These are phyloP conservation scores for Listrodromus nycthemerus DNA, from an alignment of 2,888 invertebrate genomes.

Conservation along the genomic window DNA sequence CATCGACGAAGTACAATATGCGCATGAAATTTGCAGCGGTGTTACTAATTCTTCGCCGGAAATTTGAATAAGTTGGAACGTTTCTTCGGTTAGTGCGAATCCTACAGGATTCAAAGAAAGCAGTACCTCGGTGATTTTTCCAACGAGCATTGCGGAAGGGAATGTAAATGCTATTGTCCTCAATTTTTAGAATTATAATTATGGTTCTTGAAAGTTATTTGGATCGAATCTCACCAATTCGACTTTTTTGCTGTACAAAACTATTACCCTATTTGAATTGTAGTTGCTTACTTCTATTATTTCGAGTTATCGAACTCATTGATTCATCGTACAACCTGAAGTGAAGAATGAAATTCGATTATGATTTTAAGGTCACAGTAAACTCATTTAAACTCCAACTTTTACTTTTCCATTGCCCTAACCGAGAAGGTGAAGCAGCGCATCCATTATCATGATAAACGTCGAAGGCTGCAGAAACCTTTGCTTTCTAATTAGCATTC, in stretches of 20 bases:
- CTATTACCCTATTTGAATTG: background rate
- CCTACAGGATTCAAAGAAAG: background rate
- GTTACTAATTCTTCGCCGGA: constrained; percentile 23
- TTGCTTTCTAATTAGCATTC: constrained; percentile 52
- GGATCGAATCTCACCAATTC: background rate
- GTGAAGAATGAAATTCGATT: background rate
- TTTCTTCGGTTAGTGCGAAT: background rate
- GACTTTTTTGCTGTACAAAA: background rate
- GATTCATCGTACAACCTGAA: background rate
- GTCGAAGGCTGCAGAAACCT: constrained; percentile 39
- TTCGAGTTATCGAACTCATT: background rate
- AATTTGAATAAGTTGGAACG: constrained; percentile 36
- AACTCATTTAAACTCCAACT: background rate
- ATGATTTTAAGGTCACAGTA: too few relatives aligned
- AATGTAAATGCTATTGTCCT: background rate
- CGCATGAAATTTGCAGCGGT: constrained; percentile 47
- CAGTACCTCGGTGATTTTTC: background rate
- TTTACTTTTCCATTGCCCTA: background rate
- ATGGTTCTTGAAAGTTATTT: too few relatives aligned
- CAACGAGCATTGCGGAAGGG: background rate
- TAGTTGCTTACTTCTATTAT: background rate
- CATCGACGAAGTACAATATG: constrained; percentile 37
- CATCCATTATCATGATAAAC: constrained; percentile 17
- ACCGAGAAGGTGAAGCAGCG: constrained; percentile 28
- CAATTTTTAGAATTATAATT: background rate